These are phyloP conservation scores for Melipona beecheii DNA, from an alignment of 2,888 invertebrate species.

Conservation along the genomic window DNA sequence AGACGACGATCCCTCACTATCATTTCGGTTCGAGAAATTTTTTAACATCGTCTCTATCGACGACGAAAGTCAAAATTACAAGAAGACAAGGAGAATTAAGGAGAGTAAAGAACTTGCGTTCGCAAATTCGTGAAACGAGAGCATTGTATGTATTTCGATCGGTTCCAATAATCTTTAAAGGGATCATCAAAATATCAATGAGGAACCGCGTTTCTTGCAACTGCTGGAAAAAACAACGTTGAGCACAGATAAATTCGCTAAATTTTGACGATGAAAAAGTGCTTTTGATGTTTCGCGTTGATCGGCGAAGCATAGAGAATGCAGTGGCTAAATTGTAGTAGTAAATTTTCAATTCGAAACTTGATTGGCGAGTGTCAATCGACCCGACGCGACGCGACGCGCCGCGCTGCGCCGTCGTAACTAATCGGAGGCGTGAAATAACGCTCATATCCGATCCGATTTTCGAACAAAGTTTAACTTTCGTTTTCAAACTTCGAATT, in stretches of 20 bases:
- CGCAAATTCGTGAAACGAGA: too few relatives aligned
- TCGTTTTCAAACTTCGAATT: background rate
- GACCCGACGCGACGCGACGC: background rate
- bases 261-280: slow-evolving; percentile 24
- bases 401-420: background rate
- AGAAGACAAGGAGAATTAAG: background rate
- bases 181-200: background rate
- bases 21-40: background rate
- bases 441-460: background rate
- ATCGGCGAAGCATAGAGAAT: background rate
- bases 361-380: slow-evolving; percentile 7
- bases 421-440: background rate
- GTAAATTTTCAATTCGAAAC: slow-evolving; percentile 3
- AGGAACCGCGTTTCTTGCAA: background rate
- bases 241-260: slow-evolving; percentile 1
- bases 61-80: background rate
- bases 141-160: too few relatives aligned
- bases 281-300: background rate
- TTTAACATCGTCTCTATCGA: background rate
- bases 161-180: background rate
- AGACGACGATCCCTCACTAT: background rate
- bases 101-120: too few relatives aligned
- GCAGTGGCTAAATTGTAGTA: background rate
- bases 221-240: background rate
- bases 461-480: background rate